Percentiles rank a stretch among this genome's conserved stretches.
Evolutionary conservation across 1,140 invertebrate species (phyloP).

Genomic region (Drosophila tsacasi): DNA sequence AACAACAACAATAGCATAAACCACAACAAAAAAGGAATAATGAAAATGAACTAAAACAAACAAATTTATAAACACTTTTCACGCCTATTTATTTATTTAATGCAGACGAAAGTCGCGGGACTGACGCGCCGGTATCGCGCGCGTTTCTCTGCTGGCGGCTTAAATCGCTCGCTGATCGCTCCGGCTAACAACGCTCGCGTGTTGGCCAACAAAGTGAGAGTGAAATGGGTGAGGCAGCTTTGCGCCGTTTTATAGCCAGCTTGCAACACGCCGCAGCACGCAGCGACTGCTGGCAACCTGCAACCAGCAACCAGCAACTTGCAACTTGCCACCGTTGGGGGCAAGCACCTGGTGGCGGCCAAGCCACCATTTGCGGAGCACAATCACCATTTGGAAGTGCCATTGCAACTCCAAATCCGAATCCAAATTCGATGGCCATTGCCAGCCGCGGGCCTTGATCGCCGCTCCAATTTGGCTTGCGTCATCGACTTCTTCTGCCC

Average conservation of each 20-base stretch:
- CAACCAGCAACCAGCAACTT: conserved; percentile 4
- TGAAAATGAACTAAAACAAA: conserved; percentile 24
- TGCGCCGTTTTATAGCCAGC: conserved; percentile 63
- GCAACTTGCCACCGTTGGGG: conserved; percentile 54
- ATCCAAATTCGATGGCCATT: conserved; percentile 26
- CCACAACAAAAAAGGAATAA: not conserved
- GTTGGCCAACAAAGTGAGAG: conserved; percentile 78
- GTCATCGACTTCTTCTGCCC: conserved; percentile 18
- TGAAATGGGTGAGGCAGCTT: conserved; percentile 64
- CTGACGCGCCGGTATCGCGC: conserved; percentile 15
- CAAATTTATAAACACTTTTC: conserved; percentile 51
- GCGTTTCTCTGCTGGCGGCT: conserved; percentile 15
- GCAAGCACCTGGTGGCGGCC: conserved; percentile 65
- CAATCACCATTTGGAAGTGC: conserved; percentile 44
- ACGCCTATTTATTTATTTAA: conserved; percentile 35
- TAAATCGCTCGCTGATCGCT: conserved; percentile 4
- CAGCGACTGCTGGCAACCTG: conserved; percentile 7
- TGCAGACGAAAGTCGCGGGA: not conserved
- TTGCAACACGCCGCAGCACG: conserved; percentile 33
- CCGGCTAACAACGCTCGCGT: conserved; percentile 27
- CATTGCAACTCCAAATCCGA: not conserved
- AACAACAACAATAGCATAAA: not conserved
- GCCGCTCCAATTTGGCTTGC: conserved; percentile 31
- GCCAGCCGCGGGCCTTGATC: conserved; percentile 22
- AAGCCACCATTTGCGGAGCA: conserved; percentile 44